phyloP scores from a whole-genome alignment of 2,888 invertebrate genomes.

The Synanthedon vespiformis region DNA sequence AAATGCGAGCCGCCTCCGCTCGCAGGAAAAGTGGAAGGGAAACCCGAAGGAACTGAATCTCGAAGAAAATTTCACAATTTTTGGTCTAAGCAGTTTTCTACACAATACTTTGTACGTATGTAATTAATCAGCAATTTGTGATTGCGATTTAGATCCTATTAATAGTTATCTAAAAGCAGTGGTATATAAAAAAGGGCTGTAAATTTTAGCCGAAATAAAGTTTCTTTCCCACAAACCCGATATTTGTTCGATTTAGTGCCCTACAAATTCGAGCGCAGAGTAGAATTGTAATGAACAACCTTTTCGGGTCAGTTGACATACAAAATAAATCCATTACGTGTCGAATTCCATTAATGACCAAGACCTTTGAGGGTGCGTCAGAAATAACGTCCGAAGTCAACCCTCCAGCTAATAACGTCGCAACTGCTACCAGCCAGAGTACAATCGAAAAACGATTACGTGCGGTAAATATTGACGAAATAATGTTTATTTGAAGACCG shows the following conservation, averaged over 20 bases:
- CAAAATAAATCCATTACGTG: background rate
- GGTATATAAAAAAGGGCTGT: too few relatives aligned
- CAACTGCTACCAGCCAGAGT: slow-evolving; percentile 11
- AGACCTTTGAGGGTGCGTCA: background rate
- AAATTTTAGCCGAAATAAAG: too few relatives aligned
- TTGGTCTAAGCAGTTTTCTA: too few relatives aligned
- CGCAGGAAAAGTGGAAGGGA: too few relatives aligned
- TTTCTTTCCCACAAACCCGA: too few relatives aligned
- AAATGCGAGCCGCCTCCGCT: too few relatives aligned
- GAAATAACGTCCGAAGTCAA: background rate
- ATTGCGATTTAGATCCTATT: too few relatives aligned
- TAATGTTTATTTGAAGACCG: slow-evolving; percentile 52
- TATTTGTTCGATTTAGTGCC: background rate
- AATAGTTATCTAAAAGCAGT: too few relatives aligned
- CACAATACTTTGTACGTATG: too few relatives aligned
- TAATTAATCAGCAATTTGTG: too few relatives aligned
- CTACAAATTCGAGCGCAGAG: background rate
- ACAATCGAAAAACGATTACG: slow-evolving; percentile 52
- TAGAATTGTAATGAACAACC: background rate
- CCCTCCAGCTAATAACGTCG: background rate
- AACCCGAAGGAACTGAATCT: too few relatives aligned
- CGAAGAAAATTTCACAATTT: too few relatives aligned
- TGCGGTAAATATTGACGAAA: slow-evolving; percentile 23
- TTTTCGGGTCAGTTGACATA: background rate
- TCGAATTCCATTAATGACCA: background rate